Conservation (phyloP, 1,140 invertebrate species). For the Eciton burchellii region DNA sequence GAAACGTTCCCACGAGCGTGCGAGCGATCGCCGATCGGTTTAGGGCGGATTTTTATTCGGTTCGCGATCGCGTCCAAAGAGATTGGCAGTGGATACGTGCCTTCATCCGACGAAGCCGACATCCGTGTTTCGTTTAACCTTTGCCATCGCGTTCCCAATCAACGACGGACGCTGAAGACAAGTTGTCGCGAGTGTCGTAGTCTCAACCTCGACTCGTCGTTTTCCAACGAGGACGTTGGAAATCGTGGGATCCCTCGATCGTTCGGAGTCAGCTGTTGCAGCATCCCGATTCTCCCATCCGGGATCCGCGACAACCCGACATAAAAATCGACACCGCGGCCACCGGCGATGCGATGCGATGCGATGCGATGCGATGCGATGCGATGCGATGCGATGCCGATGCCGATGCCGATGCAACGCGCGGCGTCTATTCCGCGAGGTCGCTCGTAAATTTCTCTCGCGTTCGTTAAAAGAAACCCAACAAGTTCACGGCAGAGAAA, state of each 20-base stretch:
- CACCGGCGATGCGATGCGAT: conserved; percentile 39
- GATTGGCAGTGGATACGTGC: no score
- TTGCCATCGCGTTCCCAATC: neutral
- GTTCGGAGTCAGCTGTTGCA: conserved; percentile 13
- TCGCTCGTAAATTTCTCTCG: conserved; percentile 53
- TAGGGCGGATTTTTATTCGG: conserved; percentile 17
- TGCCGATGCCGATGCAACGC: conserved; percentile 8
- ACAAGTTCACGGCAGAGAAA: neutral
- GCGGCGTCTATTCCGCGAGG: conserved; percentile 19
- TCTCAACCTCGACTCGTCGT: neutral
- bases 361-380: conserved; percentile 11
- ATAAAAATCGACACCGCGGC: conserved; percentile 16
- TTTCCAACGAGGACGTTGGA: no score
- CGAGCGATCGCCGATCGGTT: neutral
- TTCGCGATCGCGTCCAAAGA: neutral
- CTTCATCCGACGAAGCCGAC: no score
- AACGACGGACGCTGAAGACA: neutral
- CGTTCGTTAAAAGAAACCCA: conserved; percentile 46
- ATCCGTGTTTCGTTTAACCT: neutral
- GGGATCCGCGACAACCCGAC: conserved; percentile 13
- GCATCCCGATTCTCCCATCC: neutral
- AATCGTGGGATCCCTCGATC: neutral
- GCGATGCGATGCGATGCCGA: conserved; percentile 17
- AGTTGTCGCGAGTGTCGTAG: neutral
- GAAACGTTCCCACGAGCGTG: conserved; percentile 52